phyloP scores from a whole-genome alignment of 1,140 invertebrate species.

The Orius laevigatus region DNA sequence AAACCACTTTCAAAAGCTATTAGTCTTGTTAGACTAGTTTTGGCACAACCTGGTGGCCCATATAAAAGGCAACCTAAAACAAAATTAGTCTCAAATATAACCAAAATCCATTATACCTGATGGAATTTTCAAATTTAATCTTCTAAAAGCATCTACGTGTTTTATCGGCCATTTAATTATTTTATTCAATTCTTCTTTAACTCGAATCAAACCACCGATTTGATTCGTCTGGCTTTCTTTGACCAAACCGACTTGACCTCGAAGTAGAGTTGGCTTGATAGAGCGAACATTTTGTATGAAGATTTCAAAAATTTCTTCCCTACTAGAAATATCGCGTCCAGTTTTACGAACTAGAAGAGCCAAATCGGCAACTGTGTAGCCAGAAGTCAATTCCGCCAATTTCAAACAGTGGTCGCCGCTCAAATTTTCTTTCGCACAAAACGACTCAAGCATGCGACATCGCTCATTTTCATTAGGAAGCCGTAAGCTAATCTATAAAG shows the following conservation, averaged over 20 bases:
- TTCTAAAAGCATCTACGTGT: slow-evolving; percentile 37
- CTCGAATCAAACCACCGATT: slow-evolving; percentile 1
- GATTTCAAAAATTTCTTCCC: neutral
- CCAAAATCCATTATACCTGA: slow-evolving; percentile 3
- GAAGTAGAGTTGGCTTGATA: slow-evolving; percentile 1
- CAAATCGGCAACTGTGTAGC: no score
- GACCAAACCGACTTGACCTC: slow-evolving; percentile 11
- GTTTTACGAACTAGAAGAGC: no score
- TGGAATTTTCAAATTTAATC: slow-evolving; percentile 9
- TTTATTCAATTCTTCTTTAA: slow-evolving; percentile 31
- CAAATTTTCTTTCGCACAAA: no score
- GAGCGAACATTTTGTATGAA: slow-evolving; percentile 1
- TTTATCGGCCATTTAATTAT: slow-evolving; percentile 46
- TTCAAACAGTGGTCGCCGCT: no score
- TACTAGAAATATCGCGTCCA: no score
- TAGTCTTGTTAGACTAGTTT: slow-evolving; percentile 51
- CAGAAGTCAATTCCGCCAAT: no score
- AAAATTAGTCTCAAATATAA: neutral
- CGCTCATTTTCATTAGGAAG: no score
- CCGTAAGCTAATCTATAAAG: no score
- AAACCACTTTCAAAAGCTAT: slow-evolving; percentile 40
- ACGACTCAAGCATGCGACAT: no score
- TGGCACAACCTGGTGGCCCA: slow-evolving; percentile 60
- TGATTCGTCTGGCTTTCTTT: neutral
- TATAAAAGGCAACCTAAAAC: slow-evolving; percentile 44